phyloP scores from a whole-genome alignment of 1,140 invertebrate genomes.

The Euglossa dilemma region DNA sequence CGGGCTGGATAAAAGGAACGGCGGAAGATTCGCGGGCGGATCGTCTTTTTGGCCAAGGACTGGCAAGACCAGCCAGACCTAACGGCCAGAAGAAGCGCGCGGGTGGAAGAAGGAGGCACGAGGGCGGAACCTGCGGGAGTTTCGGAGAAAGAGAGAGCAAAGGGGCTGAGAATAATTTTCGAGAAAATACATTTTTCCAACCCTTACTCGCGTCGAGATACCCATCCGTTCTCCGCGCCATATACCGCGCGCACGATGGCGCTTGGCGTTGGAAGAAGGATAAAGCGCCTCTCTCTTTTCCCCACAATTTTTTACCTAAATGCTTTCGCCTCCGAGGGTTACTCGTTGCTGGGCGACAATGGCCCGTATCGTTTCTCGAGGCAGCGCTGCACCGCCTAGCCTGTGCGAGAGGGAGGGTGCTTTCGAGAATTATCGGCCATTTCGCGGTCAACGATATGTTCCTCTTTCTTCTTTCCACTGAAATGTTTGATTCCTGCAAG shows the following conservation, averaged over 20 bases:
- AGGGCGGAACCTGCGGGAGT: background rate
- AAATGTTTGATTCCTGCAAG: background rate
- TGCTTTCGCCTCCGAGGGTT: slow-evolving; percentile 1
- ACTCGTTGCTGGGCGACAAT: slow-evolving; percentile 38
- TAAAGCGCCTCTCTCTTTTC: slow-evolving; percentile 14
- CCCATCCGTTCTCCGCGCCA: slow-evolving; percentile 64
- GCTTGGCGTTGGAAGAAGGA: slow-evolving; percentile 20
- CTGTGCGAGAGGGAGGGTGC: too few species aligned
- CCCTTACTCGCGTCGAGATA: slow-evolving; percentile 44
- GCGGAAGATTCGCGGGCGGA: slow-evolving; percentile 46
- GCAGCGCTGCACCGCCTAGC: background rate
- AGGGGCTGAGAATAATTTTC: slow-evolving; percentile 56
- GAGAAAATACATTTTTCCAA: slow-evolving; percentile 59
- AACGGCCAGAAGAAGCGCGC: background rate
- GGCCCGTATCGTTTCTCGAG: slow-evolving; percentile 40
- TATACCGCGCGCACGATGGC: slow-evolving; percentile 59
- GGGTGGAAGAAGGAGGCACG: background rate
- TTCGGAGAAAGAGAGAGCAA: slow-evolving; percentile 10
- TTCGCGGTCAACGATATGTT: background rate
- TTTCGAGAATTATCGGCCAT: background rate
- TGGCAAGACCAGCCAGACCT: slow-evolving; percentile 2
- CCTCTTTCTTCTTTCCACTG: background rate
- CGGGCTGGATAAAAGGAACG: slow-evolving; percentile 58
- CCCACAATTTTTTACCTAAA: slow-evolving; percentile 58
- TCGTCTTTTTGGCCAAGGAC: slow-evolving; percentile 45